A percentile compares a stretch with the other conserved stretches of the same genome.
Evolutionary conservation across 2,888 invertebrate species (phyloP).

Genomic region (Troides helena): DNA sequence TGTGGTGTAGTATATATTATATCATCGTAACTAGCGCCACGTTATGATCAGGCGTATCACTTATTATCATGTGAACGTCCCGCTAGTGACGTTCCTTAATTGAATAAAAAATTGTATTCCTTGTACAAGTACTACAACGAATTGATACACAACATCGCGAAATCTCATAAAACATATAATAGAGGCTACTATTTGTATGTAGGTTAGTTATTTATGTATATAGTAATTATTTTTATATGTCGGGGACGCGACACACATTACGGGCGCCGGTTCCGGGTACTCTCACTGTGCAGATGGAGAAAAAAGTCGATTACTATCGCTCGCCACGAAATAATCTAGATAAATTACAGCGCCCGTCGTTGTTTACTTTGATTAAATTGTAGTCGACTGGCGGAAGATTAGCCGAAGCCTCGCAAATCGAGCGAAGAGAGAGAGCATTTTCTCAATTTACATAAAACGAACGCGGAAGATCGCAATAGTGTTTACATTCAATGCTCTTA

Average conservation of each 20-base stretch:
- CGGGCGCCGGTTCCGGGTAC: conserved; percentile 46
- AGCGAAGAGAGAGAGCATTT: conserved; percentile 68
- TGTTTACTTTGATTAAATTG: conserved; percentile 81
- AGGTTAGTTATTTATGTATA: conserved; percentile 56
- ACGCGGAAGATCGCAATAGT: conserved; percentile 64
- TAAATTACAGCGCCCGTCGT: conserved; percentile 74
- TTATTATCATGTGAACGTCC: too few relatives aligned
- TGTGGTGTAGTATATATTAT: too few relatives aligned
- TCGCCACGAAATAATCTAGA: conserved; percentile 78
- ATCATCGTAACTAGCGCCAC: too few relatives aligned
- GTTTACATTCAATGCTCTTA: conserved; percentile 54
- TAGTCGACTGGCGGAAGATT: conserved; percentile 78
- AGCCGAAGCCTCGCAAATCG: conserved; percentile 77
- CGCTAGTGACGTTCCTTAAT: too few relatives aligned
- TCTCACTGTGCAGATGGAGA: conserved; percentile 56
- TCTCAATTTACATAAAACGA: conserved; percentile 75
- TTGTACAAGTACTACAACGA: not conserved
- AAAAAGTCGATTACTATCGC: conserved; percentile 76
- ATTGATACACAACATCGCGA: conserved; percentile 5
- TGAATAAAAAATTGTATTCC: too few relatives aligned
- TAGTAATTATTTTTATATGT: conserved; percentile 63
- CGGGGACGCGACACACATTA: conserved; percentile 58
- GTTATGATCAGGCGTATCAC: too few relatives aligned
- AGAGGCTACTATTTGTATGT: conserved; percentile 43
- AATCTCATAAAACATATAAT: conserved; percentile 36